phyloP scores from a whole-genome alignment of 1,140 invertebrate genomes.

The Neodiprion lecontei region DNA sequence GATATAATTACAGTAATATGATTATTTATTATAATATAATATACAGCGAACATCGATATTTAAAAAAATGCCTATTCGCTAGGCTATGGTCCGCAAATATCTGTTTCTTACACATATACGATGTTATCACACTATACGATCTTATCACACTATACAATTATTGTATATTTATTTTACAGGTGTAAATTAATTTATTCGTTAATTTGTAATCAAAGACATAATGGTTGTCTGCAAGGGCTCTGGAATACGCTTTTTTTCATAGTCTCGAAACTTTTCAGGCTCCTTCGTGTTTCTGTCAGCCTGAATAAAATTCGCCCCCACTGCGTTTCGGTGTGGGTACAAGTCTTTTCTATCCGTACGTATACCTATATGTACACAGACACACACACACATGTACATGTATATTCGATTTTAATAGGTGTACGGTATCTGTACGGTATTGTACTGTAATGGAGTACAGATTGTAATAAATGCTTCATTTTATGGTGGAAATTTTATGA shows the following conservation, averaged over 20 bases:
- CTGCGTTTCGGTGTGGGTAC: too few relatives aligned
- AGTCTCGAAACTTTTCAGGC: too few relatives aligned
- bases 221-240: neutral
- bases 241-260: neutral
- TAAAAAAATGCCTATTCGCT: constrained; percentile 39
- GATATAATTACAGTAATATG: constrained; percentile 10
- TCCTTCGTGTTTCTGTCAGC: too few relatives aligned
- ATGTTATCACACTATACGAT: constrained; percentile 17
- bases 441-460: too few relatives aligned
- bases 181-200: neutral
- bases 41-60: constrained; percentile 37
- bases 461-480: too few relatives aligned
- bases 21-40: neutral
- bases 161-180: neutral
- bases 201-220: neutral
- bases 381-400: too few relatives aligned
- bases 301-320: too few relatives aligned
- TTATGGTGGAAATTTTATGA: too few relatives aligned
- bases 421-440: too few relatives aligned
- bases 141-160: constrained; percentile 10
- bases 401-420: too few relatives aligned
- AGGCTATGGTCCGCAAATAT: constrained; percentile 41
- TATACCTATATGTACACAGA: too few relatives aligned
- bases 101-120: constrained; percentile 15
- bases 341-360: too few relatives aligned